These are phyloP conservation scores for Corynorhinus townsendii DNA, from an alignment of 2,113 vertebrate genomes.

Conservation along the genomic window DNA sequence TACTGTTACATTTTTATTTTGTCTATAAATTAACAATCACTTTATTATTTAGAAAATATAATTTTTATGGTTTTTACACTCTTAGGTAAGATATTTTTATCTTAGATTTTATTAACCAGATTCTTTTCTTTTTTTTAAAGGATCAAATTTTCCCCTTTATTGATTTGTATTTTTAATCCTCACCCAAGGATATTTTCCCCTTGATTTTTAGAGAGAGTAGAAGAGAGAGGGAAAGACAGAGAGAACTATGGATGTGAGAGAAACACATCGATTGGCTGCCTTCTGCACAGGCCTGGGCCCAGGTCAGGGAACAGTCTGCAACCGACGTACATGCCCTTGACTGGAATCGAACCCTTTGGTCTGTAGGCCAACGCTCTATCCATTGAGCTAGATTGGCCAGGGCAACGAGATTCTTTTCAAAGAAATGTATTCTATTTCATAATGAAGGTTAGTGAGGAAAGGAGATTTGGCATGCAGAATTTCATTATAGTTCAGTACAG, in stretches of 20 bases:
- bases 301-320: too few species aligned
- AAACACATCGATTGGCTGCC: too few species aligned
- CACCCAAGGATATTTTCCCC: too few species aligned
- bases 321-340: too few species aligned
- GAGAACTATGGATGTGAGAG: too few species aligned
- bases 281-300: too few species aligned
- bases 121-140: slow-evolving; percentile 31
- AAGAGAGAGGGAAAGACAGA: too few species aligned
- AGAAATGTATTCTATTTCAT: not conserved
- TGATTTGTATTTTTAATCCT: too few species aligned
- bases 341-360: too few species aligned
- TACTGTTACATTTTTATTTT: not conserved
- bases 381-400: too few species aligned
- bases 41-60: not conserved
- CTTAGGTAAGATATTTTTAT: not conserved
- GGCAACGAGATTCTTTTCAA: not conserved
- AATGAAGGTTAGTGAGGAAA: slow-evolving; percentile 12
- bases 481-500: not conserved
- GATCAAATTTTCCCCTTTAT: not conserved
- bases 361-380: too few species aligned
- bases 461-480: not conserved
- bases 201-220: too few species aligned
- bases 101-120: not conserved
- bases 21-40: not conserved
- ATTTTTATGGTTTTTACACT: not conserved